These are phyloP conservation scores for Otus scops DNA, from an alignment of 2,797 vertebrate genomes.

Conservation along the genomic window DNA sequence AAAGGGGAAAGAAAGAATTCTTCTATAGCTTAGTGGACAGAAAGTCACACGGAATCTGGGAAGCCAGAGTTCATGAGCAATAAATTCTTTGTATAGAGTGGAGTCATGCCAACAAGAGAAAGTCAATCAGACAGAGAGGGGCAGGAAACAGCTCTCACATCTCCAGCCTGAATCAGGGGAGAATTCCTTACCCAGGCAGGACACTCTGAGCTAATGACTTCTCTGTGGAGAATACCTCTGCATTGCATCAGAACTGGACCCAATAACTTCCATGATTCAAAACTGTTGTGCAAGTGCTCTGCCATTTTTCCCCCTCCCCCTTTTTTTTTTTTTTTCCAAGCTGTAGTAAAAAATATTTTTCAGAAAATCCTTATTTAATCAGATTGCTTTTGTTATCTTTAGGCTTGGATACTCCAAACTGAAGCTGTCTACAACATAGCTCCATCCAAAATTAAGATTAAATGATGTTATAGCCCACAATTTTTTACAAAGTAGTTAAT, in stretches of 20 bases:
- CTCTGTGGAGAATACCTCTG: background rate
- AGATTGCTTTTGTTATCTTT: background rate
- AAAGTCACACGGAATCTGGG: background rate
- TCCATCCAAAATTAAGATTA: background rate
- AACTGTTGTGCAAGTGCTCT: background rate
- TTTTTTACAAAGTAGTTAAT: background rate
- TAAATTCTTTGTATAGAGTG: background rate
- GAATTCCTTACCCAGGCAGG: background rate
- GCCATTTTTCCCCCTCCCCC: background rate
- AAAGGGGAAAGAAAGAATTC: background rate
- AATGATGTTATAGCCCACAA: background rate
- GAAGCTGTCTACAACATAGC: background rate
- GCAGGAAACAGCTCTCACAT: background rate
- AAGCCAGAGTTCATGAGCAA: background rate
- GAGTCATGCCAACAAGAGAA: background rate
- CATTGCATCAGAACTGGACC: background rate
- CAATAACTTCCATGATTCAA: background rate
- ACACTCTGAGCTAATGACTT: background rate
- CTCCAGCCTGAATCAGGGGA: background rate
- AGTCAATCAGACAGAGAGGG: background rate
- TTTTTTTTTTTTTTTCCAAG: background rate
- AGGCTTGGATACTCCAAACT: background rate
- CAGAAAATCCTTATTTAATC: background rate
- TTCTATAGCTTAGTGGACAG: background rate
- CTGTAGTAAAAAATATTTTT: background rate